Evolutionary conservation across 2,113 vertebrate species (phyloP).

Genomic region (Istiophorus platypterus): DNA sequence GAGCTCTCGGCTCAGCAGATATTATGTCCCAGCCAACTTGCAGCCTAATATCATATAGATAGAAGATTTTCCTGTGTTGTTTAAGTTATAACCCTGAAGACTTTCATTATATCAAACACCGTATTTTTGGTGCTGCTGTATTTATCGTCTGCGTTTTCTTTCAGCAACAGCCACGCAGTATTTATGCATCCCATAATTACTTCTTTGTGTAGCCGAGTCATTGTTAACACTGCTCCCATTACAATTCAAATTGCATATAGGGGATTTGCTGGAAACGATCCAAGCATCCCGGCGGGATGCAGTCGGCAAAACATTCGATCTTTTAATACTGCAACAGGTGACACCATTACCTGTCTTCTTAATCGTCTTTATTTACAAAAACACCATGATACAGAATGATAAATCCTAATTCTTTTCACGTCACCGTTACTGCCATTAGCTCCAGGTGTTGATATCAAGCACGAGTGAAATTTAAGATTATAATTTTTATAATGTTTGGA

Average conservation of each 20-base stretch:
- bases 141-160: background rate
- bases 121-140: background rate
- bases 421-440: no score
- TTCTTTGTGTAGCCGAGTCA: background rate
- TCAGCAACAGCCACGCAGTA: background rate
- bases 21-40: slow-evolving; percentile 5
- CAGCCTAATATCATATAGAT: background rate
- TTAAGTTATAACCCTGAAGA: background rate
- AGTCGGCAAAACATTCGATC: background rate
- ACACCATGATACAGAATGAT: no score
- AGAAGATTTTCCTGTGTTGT: background rate
- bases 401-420: no score
- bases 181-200: background rate
- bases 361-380: no score
- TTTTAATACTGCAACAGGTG: no score
- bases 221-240: background rate
- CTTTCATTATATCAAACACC: background rate
- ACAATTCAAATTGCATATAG: background rate
- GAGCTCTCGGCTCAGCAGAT: slow-evolving; percentile 24
- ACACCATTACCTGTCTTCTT: no score
- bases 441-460: no score
- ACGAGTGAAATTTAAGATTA: no score
- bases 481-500: background rate
- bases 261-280: background rate
- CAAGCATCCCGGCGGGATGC: background rate